Evolutionary conservation across 2,888 invertebrate species (phyloP), one percentile per base, ranked within the genome.

Genomic region (Chelonus formosanus): DNA sequence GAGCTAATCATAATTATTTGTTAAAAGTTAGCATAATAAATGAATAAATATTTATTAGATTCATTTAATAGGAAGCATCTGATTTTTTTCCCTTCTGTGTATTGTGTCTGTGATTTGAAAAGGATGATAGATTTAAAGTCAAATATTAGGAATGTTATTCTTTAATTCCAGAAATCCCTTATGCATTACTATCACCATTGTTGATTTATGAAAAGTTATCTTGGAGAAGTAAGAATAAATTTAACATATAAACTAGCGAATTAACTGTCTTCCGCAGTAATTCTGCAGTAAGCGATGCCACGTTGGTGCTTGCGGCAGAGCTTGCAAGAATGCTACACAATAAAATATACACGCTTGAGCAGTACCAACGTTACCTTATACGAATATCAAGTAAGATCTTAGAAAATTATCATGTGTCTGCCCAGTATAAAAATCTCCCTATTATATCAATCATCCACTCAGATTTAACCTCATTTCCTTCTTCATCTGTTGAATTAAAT

Each of bases 171-270:
- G 20, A 20, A 20, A 20, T 48, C 5, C 48, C 4, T 5, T 48
- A 6, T 48, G 48, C 6, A 20, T 48, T 48, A 6, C 31, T 48
- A 20, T 48, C 3, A 20, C 10, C 10, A 0, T 44, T 44, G 20
- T 44, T 7, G 31, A 48, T 48, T 48, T 20, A 48, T 31, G 31
- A 48, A 20, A 31, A 6, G 48, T 48, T 48, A 48, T 48, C 48
- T 52, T 3, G 36, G 32, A 44, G 44, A 43, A 56, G 53, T 65
- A 65, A 57, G 47, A 61, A 65, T 65, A 61, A 65, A 62, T 68
- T 64, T 53, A 61, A 35, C 53, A 61, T 65, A 65, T 68, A 68
- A 61, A 60, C 68, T 60, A 61, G 32, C 32, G 62, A 59, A 56
- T 67, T 63, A 67, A 67, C 45, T 59, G 62, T 62, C 50, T 62